A percentile compares a stretch with the other conserved stretches of the same genome.
Evolutionary conservation across 1,140 invertebrate genomes (phyloP).

Genomic region (Drosophila repleta): DNA sequence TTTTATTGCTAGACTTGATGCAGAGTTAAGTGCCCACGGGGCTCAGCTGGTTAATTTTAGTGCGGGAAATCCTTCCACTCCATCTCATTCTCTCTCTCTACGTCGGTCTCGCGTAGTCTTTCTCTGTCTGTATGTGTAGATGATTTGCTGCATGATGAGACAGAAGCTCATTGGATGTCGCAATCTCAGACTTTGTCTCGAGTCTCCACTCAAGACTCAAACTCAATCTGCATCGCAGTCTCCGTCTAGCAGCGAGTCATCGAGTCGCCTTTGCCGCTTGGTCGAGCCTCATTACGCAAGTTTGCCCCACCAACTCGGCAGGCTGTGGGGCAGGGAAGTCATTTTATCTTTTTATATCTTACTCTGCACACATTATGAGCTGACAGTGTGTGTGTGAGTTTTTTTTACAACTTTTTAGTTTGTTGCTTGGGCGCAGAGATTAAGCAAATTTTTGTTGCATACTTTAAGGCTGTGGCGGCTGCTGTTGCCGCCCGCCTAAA

Average conservation of each 20-base stretch:
- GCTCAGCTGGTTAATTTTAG: conserved; percentile 71
- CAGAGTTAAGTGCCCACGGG: conserved; percentile 65
- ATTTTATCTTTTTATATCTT: conserved; percentile 65
- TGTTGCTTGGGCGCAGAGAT: conserved; percentile 58
- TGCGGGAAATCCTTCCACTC: conserved; percentile 21
- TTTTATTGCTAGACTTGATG: conserved; percentile 71
- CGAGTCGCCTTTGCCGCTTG: conserved; percentile 50
- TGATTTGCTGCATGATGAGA: conserved; percentile 34
- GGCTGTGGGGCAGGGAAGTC: not conserved
- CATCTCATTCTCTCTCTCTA: not conserved
- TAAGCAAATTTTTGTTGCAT: conserved; percentile 70
- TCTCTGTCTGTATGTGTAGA: not conserved
- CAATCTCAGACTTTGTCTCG: conserved; percentile 12
- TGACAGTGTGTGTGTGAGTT: conserved; percentile 48
- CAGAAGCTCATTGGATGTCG: conserved; percentile 32
- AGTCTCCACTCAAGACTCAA: not conserved
- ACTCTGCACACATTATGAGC: conserved; percentile 69
- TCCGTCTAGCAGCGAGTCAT: conserved; percentile 33
- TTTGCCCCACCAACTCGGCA: conserved; percentile 43
- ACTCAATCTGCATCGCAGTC: conserved; percentile 14
- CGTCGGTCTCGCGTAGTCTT: not conserved
- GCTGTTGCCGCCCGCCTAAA: conserved; percentile 34
- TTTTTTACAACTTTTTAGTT: conserved; percentile 80
- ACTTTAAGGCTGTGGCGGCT: conserved; percentile 46
- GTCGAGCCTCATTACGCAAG: conserved; percentile 69